A percentile compares a stretch with the other conserved stretches of the same genome.
These are phyloP conservation scores for Sciurus carolinensis DNA, from an alignment of 2,797 vertebrate genomes.

Conservation along the genomic window DNA sequence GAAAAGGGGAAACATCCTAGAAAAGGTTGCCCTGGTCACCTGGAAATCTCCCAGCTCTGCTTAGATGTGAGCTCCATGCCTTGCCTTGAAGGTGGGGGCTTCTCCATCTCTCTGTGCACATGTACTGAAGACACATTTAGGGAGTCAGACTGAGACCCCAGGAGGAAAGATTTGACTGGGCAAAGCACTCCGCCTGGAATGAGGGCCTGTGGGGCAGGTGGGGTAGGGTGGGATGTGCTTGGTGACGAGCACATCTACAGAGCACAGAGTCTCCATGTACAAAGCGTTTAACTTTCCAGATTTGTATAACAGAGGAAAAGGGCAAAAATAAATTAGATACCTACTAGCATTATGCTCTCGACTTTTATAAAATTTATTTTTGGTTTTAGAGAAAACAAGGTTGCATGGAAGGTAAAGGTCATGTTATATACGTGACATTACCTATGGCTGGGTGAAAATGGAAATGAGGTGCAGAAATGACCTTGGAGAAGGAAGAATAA, in stretches of 20 bases:
- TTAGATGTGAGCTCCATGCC: background rate
- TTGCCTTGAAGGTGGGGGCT: background rate
- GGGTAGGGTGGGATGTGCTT: too few species aligned
- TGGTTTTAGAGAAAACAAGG: conserved; percentile 48
- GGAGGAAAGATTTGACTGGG: background rate
- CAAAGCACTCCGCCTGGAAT: background rate
- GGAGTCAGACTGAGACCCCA: background rate
- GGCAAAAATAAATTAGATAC: background rate
- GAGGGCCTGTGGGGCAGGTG: background rate
- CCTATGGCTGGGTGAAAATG: background rate
- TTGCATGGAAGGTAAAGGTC: conserved; percentile 18
- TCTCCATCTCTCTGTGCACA: background rate
- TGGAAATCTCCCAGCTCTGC: background rate
- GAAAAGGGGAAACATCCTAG: background rate
- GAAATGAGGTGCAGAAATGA: background rate
- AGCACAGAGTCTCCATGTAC: background rate
- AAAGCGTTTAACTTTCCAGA: background rate
- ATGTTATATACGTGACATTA: background rate
- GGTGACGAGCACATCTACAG: background rate
- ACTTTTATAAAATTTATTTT: conserved; percentile 51
- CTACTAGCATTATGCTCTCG: conserved; percentile 46
- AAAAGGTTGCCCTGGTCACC: background rate
- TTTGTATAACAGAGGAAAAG: conserved; percentile 46
- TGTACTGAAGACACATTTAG: background rate
- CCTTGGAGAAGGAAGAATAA: background rate